Base-by-base conservation (phyloP, 2,797 vertebrate species). In the Cephalopachus bancanus region DNA sequence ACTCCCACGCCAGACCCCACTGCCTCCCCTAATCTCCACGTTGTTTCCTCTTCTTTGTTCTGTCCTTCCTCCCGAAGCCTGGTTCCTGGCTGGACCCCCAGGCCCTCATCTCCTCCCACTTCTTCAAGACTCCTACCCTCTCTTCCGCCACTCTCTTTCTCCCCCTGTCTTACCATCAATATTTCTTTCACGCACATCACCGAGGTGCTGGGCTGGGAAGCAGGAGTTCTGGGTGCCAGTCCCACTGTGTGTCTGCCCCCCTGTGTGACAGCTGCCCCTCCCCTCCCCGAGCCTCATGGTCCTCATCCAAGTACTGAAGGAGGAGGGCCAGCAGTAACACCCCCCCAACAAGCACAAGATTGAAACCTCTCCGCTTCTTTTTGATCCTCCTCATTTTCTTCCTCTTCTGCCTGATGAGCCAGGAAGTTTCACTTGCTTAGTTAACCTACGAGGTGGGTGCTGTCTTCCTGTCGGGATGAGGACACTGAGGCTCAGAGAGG, bases 401-500 rank as follows among this genome's bases (percentile, higher is more conserved):
- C 44, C 24, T 5, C n/a, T 24, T 57, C 24, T 26, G 62, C 33
- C 64, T 60, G 7, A 64, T 17, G 16, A 67, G 83, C 24, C 20
- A 33, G 57, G 62, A 81, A 75, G 20, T 3, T 44, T 26, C 8
- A 80, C 62, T 69, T 10, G 1, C 80, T 92, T 51, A n/a, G 4
- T 85, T 37, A 37, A 37, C 53, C 59, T 19, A 2, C 1, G 30
- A 92, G 2, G 7, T 51, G 51, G 75, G 26, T 0, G 5, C 37
- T 49, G 3, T 7, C 15, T 24, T 71, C 67, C 80, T 8, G 20
- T 20, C 0, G 1, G 57, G 60, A 64, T 44, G 51, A 55, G 69
- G 49, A 86, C 60, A 62, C 44, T 4, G 55, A 95, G 59, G 65
- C 65, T 72, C 95, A 83, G 69, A 86, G 75, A 93, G 55, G 78